A percentile compares a stretch with the other conserved stretches of the same genome.
These are phyloP conservation scores for Drosophila leonis DNA, from an alignment of 2,888 invertebrate genomes.

Conservation along the genomic window DNA sequence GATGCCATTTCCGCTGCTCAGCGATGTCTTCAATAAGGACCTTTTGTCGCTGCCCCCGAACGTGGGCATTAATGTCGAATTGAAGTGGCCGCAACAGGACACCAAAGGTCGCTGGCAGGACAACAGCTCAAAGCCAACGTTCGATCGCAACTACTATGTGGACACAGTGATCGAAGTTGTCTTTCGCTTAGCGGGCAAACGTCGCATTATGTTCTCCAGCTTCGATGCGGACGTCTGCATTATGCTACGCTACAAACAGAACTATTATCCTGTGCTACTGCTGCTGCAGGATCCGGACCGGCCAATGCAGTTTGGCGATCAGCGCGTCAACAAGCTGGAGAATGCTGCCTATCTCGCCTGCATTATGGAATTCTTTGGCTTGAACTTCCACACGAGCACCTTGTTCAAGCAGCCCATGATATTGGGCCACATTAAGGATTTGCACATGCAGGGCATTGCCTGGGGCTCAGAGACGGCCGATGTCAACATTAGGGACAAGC, in stretches of 20 bases:
- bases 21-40: slow-evolving; percentile 91
- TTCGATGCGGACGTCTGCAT: slow-evolving; percentile 98
- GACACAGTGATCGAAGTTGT: slow-evolving; percentile 88
- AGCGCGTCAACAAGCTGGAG: slow-evolving; percentile 90
- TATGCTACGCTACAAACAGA: slow-evolving; percentile 96
- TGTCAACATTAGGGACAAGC: neutral
- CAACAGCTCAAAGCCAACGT: slow-evolving; percentile 88
- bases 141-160: slow-evolving; percentile 96
- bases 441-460: slow-evolving; percentile 27
- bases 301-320: slow-evolving; percentile 93
- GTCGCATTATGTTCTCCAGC: slow-evolving; percentile 95
- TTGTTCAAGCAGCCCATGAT: slow-evolving; percentile 89
- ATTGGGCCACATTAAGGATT: slow-evolving; percentile 24
- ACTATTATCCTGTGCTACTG: slow-evolving; percentile 97
- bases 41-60: slow-evolving; percentile 87
- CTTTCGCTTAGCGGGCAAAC: slow-evolving; percentile 89
- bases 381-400: slow-evolving; percentile 95
- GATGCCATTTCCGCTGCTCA: slow-evolving; percentile 96
- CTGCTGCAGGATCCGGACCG: slow-evolving; percentile 89
- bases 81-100: slow-evolving; percentile 97
- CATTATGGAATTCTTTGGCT: slow-evolving; percentile 92
- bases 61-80: slow-evolving; percentile 97
- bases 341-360: slow-evolving; percentile 92
- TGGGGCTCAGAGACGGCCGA: slow-evolving; percentile 42
- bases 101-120: slow-evolving; percentile 93